Evolutionary conservation across 2,888 invertebrate genomes (phyloP), one percentile per base, ranked within the genome.

Genomic region (Tupiocoris notatus): DNA sequence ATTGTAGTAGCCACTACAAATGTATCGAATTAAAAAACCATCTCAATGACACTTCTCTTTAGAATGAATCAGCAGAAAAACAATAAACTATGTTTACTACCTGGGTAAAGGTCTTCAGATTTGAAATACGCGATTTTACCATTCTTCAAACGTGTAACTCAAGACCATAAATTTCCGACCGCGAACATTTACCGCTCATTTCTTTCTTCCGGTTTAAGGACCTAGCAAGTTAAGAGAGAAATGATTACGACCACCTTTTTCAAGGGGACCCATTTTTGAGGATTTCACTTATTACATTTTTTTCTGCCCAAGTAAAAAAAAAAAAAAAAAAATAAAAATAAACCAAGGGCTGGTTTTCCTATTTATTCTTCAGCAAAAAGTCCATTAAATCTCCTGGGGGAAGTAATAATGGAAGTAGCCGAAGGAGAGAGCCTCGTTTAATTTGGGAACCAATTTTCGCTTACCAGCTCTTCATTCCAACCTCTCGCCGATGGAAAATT

Each of bases 201-300:
- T 39, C 59, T 17, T 16, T 17, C 17, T 17, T 20, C 59, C 9
- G 1, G 9, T 7, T 17, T 1, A 17, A 22, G 22, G 23, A 16
- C 0, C 25, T 18, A 63, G 25, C 63, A 63, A 21, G 24, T 62
- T 62, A 17, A 66, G 56, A 54, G 17, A 66, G 66, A 2, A 66
- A 54, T 66, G 23, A 39, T 54, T 54, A 3, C 56, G 21, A 54
- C 20, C 23, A n/a, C n/a, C n/a, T n/a, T n/a, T n/a, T 66, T 18
- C 66, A 25, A 66, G 39, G 16, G 16, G 56, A 66, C 24, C n/a
- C 39, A 66, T 54, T 66, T 25, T 20, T 21, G 21, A 39, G 25
- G 17, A 16, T n/a, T 18, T 9, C 9, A n/a, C 12, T 39, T 39
- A 39, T 39, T 39, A 39, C 39, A 7, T 39, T 39, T 39, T 39